Conservation (phyloP, 2,888 invertebrate species). For the Leistus spinibarbis region DNA sequence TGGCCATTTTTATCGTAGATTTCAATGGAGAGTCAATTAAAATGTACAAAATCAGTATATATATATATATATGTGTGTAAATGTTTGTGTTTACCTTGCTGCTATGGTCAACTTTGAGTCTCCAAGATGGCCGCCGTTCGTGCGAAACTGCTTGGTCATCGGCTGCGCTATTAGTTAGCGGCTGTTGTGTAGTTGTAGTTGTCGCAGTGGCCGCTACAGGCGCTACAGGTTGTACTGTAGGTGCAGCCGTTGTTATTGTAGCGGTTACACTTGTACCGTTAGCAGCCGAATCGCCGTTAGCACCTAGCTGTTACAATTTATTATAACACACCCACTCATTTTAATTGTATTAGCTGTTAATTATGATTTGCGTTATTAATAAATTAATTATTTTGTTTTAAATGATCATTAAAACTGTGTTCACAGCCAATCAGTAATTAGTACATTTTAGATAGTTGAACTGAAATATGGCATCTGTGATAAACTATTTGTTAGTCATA, state of each 20-base stretch:
- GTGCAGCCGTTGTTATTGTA: constrained; percentile 63
- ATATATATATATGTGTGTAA: not conserved
- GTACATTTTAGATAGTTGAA: too few relatives aligned
- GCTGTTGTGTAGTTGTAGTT: constrained; percentile 44
- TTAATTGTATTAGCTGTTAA: not conserved
- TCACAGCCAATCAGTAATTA: too few relatives aligned
- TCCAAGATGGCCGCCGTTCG: constrained; percentile 91
- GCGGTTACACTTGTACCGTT: constrained; percentile 58
- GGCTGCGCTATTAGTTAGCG: constrained; percentile 34
- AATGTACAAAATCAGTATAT: too few relatives aligned
- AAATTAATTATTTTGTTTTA: too few relatives aligned
- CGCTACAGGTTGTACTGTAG: too few relatives aligned
- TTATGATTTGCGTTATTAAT: too few relatives aligned
- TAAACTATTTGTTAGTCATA: too few relatives aligned
- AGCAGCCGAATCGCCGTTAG: constrained; percentile 50
- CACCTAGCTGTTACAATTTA: constrained; percentile 50
- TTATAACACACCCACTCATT: not conserved
- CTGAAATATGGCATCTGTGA: too few relatives aligned
- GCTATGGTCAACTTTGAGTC: constrained; percentile 83
- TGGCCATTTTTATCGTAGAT: too few relatives aligned
- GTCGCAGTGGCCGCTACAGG: too few relatives aligned
- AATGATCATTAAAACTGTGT: too few relatives aligned
- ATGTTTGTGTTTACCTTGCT: constrained; percentile 72
- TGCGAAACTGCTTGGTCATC: constrained; percentile 54
- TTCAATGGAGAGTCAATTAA: too few relatives aligned